A percentile compares a stretch with the other conserved stretches of the same genome.
phyloP scores from a whole-genome alignment of 1,140 invertebrate genomes.

The Ceratina calcarata region DNA sequence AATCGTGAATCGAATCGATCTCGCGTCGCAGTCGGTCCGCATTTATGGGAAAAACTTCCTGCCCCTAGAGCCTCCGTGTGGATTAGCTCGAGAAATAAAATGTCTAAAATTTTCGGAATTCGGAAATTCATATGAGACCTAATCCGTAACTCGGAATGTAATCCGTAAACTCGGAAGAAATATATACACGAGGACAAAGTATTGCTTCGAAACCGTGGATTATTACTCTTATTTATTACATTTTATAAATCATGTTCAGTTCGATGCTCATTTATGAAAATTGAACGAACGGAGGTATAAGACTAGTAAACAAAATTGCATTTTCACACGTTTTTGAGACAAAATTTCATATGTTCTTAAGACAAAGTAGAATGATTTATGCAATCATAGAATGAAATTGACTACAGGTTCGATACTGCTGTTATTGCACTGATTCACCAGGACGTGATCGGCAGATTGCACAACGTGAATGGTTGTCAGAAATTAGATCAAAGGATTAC shows the following conservation, averaged over 20 bases:
- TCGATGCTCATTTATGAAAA: no score
- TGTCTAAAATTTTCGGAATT: not conserved
- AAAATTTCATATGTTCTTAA: no score
- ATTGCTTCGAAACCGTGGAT: no score
- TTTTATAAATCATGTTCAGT: no score
- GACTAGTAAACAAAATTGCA: no score
- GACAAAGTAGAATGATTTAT: no score
- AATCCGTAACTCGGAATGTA: no score
- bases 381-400: not conserved
- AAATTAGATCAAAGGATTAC: conserved; percentile 16
- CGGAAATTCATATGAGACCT: not conserved
- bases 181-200: no score
- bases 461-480: not conserved
- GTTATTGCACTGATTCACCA: not conserved
- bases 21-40: not conserved
- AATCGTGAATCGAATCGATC: conserved; percentile 12
- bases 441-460: not conserved
- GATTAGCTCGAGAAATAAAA: not conserved
- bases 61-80: not conserved
- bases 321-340: no score
- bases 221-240: no score
- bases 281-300: no score
- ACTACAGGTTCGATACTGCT: not conserved
- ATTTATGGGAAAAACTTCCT: not conserved
- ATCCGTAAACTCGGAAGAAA: not conserved